Conservation (phyloP, 2,113 vertebrate genomes). For the Chaetodon auriga region DNA sequence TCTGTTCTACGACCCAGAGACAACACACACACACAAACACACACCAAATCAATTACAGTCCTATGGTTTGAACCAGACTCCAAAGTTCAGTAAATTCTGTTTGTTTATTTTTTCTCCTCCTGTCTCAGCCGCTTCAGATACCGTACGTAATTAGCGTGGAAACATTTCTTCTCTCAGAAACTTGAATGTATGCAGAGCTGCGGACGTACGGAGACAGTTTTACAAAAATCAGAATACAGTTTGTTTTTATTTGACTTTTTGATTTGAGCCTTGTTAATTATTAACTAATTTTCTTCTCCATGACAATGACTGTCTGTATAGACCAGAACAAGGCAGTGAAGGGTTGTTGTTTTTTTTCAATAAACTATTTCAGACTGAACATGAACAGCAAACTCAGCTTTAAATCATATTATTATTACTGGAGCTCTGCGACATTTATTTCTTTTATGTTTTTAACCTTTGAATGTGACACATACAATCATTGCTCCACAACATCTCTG, state of each 20-base stretch:
- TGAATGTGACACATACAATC: conserved; percentile 1
- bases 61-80: conserved; percentile 68
- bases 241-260: conserved; percentile 13
- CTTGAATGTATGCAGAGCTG: conserved; percentile 21
- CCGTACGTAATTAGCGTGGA: conserved; percentile 60
- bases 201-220: conserved; percentile 1
- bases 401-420: neutral
- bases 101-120: conserved; percentile 71
- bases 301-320: neutral
- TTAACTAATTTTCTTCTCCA: neutral
- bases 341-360: neutral
- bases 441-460: neutral
- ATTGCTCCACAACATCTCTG: conserved; percentile 32
- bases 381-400: neutral
- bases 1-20: conserved; percentile 80
- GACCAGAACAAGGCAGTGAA: neutral
- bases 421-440: neutral
- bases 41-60: conserved; percentile 85
- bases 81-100: conserved; percentile 68
- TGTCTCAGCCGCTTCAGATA: conserved; percentile 54
- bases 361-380: neutral
- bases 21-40: conserved; percentile 69
- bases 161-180: conserved; percentile 45
- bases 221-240: neutral
- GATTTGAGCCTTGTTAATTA: conserved; percentile 2